Base-by-base conservation (phyloP, 2,888 invertebrate genomes). In the Heterodera filipjevi region DNA sequence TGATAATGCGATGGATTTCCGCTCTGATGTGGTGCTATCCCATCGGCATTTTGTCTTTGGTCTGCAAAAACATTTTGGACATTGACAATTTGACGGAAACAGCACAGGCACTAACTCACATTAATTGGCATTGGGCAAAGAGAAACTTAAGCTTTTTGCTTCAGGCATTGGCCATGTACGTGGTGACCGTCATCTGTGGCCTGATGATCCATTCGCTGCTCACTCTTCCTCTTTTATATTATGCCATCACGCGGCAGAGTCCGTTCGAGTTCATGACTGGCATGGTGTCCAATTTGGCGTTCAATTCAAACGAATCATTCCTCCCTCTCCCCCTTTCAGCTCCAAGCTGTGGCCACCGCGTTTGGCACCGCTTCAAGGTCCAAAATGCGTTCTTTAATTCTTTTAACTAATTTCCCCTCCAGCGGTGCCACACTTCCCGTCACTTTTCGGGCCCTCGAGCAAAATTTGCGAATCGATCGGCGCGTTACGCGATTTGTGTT, bases 351-450 rank as follows among this genome's bases (percentile, higher is more conserved):
- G 90, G 94, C 95, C 6, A 97, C 96, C 0, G 96, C 96, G 66
- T 97, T 97, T 89, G 96, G 96, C 85, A 97, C 97, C 39, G 95
- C 96, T 32, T 96, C 96, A 46, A 94, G 94, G 90, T 90, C 46
- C 0, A 32, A 74, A 16, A 49, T 35, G 16, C 14, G 46, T 16
- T 33, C 10, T n/a, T 2, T 32, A 10, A 3, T 27, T 8, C 10
- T 32, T 73, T 35, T 64, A 12, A 19, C 19, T 22, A 22, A n/a
- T 72, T 72, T 14, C 3, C 35, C n/a, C n/a, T 85, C 70, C 66
- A 88, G 87, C 78, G 88, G 88, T 33, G 98, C 98, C 3, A 96
- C 97, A 0, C 94, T 99, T 92, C 97, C 98, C 5, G 93, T 96
- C 81, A 96, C 97, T 10, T 94, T 96, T 89, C 93, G 93, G 79